Evolutionary conservation across 2,888 invertebrate species (phyloP), one percentile per base, ranked within the genome.

Genomic region (Strigamia maritima): DNA sequence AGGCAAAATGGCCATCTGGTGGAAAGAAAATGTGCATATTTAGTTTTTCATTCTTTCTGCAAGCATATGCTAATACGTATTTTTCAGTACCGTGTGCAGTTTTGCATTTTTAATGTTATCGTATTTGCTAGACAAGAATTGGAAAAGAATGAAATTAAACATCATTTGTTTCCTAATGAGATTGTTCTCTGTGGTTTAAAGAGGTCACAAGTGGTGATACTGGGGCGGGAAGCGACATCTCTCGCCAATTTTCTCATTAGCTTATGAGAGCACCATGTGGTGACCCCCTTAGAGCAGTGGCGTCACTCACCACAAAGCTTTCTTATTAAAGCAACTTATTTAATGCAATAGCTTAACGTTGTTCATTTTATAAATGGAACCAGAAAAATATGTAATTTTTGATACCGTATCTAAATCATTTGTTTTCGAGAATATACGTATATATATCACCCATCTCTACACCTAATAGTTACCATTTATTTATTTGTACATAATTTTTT

Each of bases 191-290:
- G 60, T 19, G 60, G 60, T 60, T 60, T 12, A 60, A 60, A 60
- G 60, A 60, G 60, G 60, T 60, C 60, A 60, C 60, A 60, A 60
- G 60, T 60, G 60, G 60, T 60, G 60, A 60, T 60, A 60, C 60
- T 60, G 60, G 60, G 60, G 60, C 60, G 60, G 60, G 60, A 60
- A 60, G 60, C 60, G 60, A 60, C 60, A 60, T 60, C 60, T 60
- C 60, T 60, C 60, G 60, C 60, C 60, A 60, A 60, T 60, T 60
- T 60, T 60, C 60, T 60, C 60, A 60, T 60, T 60, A 60, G 60
- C 60, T 60, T 60, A 60, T 60, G 60, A 60, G 60, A 60, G 60
- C 60, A 60, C 22, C 60, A 60, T 60, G 60, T 60, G 60, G 60
- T 60, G 60, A 60, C 60, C 60, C 60, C 60, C 60, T 60, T 60